phyloP scores from a whole-genome alignment of 1,140 invertebrate species.

The Luehdorfia chinensis region DNA sequence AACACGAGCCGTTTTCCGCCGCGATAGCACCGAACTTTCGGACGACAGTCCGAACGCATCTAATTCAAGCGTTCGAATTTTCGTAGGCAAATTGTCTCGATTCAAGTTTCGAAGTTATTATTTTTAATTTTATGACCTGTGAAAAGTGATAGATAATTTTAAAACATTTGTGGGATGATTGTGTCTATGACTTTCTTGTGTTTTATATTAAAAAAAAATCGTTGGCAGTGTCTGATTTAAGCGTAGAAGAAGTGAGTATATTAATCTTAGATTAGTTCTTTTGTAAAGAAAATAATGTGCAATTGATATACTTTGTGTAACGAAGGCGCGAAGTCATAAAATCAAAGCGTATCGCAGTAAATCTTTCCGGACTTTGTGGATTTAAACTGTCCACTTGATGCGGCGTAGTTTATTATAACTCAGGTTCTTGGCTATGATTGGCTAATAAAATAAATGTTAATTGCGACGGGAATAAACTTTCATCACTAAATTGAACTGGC shows the following conservation, averaged over 20 bases:
- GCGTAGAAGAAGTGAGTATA: conserved; percentile 34
- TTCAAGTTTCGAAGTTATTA: conserved; percentile 19
- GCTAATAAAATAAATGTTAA: conserved; percentile 35
- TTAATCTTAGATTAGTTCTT: conserved; percentile 26
- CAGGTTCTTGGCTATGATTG: conserved; percentile 39
- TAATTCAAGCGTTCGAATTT: conserved; percentile 39
- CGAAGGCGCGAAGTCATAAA: conserved; percentile 39
- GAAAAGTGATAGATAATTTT: conserved; percentile 40
- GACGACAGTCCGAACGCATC: conserved; percentile 20
- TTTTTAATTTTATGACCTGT: conserved; percentile 28
- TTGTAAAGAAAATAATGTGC: conserved; percentile 34
- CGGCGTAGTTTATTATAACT: conserved; percentile 51
- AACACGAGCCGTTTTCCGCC: conserved; percentile 69
- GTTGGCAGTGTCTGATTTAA: conserved; percentile 8
- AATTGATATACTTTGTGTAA: conserved; percentile 35
- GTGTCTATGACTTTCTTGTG: conserved; percentile 44
- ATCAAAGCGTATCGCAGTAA: conserved; percentile 61
- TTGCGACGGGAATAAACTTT: conserved; percentile 12
- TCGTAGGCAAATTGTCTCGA: conserved; percentile 23
- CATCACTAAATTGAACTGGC: too few relatives aligned
- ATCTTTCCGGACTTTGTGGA: conserved; percentile 50
- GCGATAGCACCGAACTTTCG: conserved; percentile 54
- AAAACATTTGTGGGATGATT: conserved; percentile 57
- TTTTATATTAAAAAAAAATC: conserved; percentile 25
- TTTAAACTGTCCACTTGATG: conserved; percentile 56